Evolutionary conservation across 2,797 vertebrate genomes (phyloP).

Genomic region (Knipowitschia caucasica): DNA sequence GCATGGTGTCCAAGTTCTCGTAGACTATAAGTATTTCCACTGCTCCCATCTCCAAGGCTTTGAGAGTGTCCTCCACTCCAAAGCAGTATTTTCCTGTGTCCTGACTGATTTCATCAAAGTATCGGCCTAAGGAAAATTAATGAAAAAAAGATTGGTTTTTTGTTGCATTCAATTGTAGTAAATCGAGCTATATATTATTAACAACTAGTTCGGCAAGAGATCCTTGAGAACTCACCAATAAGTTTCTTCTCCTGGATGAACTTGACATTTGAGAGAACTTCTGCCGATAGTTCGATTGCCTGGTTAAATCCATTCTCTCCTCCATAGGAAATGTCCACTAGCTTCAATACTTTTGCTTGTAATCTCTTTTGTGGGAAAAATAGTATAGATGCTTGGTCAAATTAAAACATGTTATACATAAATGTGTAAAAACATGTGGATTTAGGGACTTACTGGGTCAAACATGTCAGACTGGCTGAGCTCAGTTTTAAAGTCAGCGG

Average conservation of each 20-base stretch:
- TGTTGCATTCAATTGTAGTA: neutral
- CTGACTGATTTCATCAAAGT: conserved; percentile 99
- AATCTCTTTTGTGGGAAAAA: conserved; percentile 77
- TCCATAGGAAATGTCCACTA: conserved; percentile 98
- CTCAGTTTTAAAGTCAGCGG: conserved; percentile 98
- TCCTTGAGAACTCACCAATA: conserved; percentile 77
- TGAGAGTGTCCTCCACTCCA: conserved; percentile 97
- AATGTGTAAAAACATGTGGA: too few relatives aligned
- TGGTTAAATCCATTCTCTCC: conserved; percentile 99
- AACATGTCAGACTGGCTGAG: conserved; percentile 99
- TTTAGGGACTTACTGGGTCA: conserved; percentile 93
- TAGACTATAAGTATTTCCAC: conserved; percentile 99
- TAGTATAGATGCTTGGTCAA: conserved; percentile 1
- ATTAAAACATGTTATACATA: neutral
- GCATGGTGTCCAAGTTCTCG: conserved; percentile 99
- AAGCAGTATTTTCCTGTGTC: conserved; percentile 99
- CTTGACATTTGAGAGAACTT: conserved; percentile 98
- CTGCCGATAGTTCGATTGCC: conserved; percentile 97
- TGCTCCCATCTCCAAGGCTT: conserved; percentile 98
- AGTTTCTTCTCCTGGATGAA: conserved; percentile 99
- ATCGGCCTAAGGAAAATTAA: conserved; percentile 80
- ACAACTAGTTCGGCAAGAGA: too few relatives aligned
- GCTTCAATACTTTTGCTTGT: conserved; percentile 97
- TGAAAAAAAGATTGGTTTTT: neutral
- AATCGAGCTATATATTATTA: too few relatives aligned